phyloP scores from a whole-genome alignment of 2,888 invertebrate genomes.

The Mylabris sibirica region DNA sequence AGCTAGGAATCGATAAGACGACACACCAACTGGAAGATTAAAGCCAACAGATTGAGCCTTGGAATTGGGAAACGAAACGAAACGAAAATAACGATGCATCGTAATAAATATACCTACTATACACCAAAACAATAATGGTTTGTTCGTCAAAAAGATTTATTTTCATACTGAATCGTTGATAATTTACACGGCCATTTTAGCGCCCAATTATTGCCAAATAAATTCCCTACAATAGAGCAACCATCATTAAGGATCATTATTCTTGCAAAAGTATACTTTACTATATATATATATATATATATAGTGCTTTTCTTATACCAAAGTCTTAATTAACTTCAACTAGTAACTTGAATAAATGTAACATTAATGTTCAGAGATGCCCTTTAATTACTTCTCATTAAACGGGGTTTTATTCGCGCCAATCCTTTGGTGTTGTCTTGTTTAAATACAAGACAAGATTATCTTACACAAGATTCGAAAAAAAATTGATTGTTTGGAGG shows the following conservation, averaged over 20 bases:
- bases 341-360: slow-evolving; percentile 47
- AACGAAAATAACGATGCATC: slow-evolving; percentile 54
- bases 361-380: slow-evolving; percentile 45
- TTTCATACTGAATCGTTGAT: slow-evolving; percentile 36
- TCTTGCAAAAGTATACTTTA: slow-evolving; percentile 33
- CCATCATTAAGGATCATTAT: slow-evolving; percentile 32
- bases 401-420: slow-evolving; percentile 23
- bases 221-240: slow-evolving; percentile 17
- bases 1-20: slow-evolving; percentile 51
- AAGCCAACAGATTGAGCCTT: slow-evolving; percentile 55
- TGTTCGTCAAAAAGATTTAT: slow-evolving; percentile 48
- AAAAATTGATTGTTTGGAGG: neutral
- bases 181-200: slow-evolving; percentile 10
- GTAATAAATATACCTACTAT: slow-evolving; percentile 44
- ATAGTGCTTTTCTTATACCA: slow-evolving; percentile 40
- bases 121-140: slow-evolving; percentile 42
- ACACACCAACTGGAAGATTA: slow-evolving; percentile 50
- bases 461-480: neutral
- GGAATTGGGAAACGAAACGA: slow-evolving; percentile 50
- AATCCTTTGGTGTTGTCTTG: neutral
- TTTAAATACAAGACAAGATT: neutral
- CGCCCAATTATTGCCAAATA: slow-evolving; percentile 18
- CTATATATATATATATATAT: no score
- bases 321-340: slow-evolving; percentile 47
- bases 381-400: slow-evolving; percentile 45